phyloP scores from a whole-genome alignment of 2,113 vertebrate genomes.

The Mirza zaza region DNA sequence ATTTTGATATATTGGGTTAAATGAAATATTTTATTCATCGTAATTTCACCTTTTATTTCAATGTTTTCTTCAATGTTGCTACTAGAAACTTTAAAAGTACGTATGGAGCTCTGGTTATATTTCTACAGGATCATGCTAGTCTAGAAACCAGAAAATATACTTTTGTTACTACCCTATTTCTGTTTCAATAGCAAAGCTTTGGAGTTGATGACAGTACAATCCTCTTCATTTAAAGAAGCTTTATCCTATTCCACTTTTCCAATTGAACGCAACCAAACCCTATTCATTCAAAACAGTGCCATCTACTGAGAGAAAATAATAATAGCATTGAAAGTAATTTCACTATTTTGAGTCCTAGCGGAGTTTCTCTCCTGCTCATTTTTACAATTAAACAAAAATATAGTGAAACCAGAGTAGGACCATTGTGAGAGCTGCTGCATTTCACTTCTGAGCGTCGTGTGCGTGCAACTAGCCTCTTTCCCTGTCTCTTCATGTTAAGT shows the following conservation, averaged over 20 bases:
- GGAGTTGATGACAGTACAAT: neutral
- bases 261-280: neutral
- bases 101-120: neutral
- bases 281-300: constrained; percentile 35
- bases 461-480: no score
- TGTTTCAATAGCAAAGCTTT: neutral
- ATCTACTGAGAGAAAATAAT: constrained; percentile 1
- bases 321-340: neutral
- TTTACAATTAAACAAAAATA: neutral
- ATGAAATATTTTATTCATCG: neutral
- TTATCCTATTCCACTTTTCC: neutral
- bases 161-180: neutral
- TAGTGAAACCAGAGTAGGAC: neutral
- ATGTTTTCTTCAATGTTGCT: neutral
- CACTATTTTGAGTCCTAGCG: neutral
- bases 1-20: neutral
- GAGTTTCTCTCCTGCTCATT: neutral
- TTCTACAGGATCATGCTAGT: neutral
- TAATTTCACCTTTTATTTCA: neutral
- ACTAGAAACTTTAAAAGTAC: neutral
- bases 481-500: neutral
- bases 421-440: no score
- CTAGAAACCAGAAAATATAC: neutral
- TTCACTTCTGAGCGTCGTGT: accelerated
- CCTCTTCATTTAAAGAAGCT: neutral